phyloP scores from a whole-genome alignment of 2,797 vertebrate genomes.

The Sandelia bainsii region DNA sequence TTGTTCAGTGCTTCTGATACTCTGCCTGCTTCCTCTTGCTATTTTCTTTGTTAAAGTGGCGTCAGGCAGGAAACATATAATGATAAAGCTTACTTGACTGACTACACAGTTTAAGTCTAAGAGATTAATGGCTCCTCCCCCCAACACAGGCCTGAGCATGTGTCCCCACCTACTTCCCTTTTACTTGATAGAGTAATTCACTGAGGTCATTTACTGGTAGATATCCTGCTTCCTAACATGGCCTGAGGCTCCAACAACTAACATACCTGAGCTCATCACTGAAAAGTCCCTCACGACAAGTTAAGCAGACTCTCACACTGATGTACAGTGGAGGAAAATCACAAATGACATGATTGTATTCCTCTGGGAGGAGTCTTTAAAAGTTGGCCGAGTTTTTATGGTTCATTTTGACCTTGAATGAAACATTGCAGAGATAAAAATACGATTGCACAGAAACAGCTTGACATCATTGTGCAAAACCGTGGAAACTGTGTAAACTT shows the following conservation, averaged over 20 bases:
- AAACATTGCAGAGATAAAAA: constrained; percentile 7
- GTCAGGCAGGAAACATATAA: constrained; percentile 74
- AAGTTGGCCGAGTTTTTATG: neutral
- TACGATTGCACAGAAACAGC: constrained; percentile 22
- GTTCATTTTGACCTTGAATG: neutral
- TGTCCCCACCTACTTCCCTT: constrained; percentile 74
- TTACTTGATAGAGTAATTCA: constrained; percentile 55
- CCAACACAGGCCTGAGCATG: constrained; percentile 60
- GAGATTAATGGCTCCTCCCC: constrained; percentile 67
- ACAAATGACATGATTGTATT: neutral
- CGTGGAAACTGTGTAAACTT: constrained; percentile 37
- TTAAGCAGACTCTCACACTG: constrained; percentile 10
- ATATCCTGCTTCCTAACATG: constrained; percentile 26
- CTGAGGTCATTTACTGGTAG: constrained; percentile 68
- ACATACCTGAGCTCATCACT: constrained; percentile 56
- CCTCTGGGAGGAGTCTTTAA: neutral
- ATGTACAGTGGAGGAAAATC: constrained; percentile 10
- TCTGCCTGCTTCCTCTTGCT: constrained; percentile 56
- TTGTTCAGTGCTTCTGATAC: constrained; percentile 21
- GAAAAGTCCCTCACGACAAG: constrained; percentile 52
- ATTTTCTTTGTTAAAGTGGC: constrained; percentile 63
- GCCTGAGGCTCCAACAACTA: constrained; percentile 44
- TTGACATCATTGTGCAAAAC: constrained; percentile 33
- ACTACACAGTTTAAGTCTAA: constrained; percentile 49
- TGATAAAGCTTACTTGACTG: constrained; percentile 66